Evolutionary conservation across 2,113 vertebrate species (phyloP), one percentile per base, ranked within the genome.

Genomic region (Dromiciops gliroides): DNA sequence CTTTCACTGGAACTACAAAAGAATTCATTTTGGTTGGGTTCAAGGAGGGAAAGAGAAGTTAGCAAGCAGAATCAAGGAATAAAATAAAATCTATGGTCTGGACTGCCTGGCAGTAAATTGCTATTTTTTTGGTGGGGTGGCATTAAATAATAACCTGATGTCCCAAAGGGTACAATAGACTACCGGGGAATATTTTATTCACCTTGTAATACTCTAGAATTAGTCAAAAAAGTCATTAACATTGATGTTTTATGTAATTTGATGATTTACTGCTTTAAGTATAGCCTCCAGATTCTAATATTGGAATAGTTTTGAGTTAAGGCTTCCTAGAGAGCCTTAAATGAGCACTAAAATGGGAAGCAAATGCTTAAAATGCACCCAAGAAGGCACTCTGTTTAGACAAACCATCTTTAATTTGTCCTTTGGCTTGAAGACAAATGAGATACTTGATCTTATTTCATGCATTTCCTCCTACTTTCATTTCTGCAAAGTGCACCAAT

Each of bases 401-500:
- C 91, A 96, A 94, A 94, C 89, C 48, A 91, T 95, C 93, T 96
- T 83, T 94, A 94, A 92, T 51, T 11, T 51, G 89, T 93, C 90
- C 91, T 92, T 95, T 91, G n/a, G 53, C 91, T 12, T 44, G 90
- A 97, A 83, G 90, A 90, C 11, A 91, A 95, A 37, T 91, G 94
- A 94, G 50, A 94, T 51, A 67, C 22, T 50, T 14, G 28, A 60
- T 51, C 24, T 93, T 94, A 92, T 92, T 94, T 75, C 48, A 90
- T 48, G 48, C 28, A 93, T 95, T 93, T 92, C 56, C 31, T 93
- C 25, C 23, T 88, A 90, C 3, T 93, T 91, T 95, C 9, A 8
- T 94, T 97, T 94, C 90, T 95, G 12, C n/a, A 97, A 83, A 51
- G 12, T 95, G 93, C 1, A 92, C 95, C 47, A 96, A 94, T 48